A percentile compares a stretch with the other conserved stretches of the same genome.
phyloP scores from a whole-genome alignment of 2,888 invertebrate genomes.

The Cephonodes hylas region DNA sequence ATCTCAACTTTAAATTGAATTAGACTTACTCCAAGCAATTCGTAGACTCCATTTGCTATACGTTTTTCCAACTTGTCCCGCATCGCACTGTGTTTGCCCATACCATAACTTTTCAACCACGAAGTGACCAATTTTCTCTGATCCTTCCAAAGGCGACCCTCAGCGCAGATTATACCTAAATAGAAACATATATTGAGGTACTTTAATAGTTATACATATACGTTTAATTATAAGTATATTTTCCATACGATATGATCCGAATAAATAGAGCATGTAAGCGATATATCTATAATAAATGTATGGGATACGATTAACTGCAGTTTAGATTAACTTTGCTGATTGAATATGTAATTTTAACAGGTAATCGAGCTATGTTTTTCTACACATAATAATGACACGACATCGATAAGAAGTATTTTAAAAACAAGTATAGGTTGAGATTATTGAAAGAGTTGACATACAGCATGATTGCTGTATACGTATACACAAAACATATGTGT shows the following conservation, averaged over 20 bases:
- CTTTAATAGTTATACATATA: neutral
- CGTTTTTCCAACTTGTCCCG: conserved; percentile 84
- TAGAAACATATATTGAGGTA: neutral
- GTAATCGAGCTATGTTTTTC: neutral
- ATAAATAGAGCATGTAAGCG: conserved; percentile 3
- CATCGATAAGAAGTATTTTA: too few species aligned
- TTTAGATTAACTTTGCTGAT: neutral
- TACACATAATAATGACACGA: too few species aligned
- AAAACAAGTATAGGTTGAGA: too few species aligned
- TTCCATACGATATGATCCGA: conserved; percentile 1
- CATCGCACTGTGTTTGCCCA: conserved; percentile 83
- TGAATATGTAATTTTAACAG: neutral
- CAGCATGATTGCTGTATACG: too few species aligned
- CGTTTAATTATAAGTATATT: neutral
- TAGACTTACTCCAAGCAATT: conserved; percentile 81
- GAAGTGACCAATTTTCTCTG: conserved; percentile 87
- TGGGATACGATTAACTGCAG: neutral
- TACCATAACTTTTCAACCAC: conserved; percentile 88
- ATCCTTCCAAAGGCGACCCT: conserved; percentile 90
- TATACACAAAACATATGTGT: too few species aligned
- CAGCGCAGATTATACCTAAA: conserved; percentile 90
- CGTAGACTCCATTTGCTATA: conserved; percentile 82
- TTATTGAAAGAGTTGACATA: too few species aligned
- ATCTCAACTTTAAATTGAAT: neutral
- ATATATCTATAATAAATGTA: neutral